A percentile compares a stretch with the other conserved stretches of the same genome.
These are phyloP conservation scores for Myotis davidii DNA, from an alignment of 2,113 vertebrate genomes.

Conservation along the genomic window DNA sequence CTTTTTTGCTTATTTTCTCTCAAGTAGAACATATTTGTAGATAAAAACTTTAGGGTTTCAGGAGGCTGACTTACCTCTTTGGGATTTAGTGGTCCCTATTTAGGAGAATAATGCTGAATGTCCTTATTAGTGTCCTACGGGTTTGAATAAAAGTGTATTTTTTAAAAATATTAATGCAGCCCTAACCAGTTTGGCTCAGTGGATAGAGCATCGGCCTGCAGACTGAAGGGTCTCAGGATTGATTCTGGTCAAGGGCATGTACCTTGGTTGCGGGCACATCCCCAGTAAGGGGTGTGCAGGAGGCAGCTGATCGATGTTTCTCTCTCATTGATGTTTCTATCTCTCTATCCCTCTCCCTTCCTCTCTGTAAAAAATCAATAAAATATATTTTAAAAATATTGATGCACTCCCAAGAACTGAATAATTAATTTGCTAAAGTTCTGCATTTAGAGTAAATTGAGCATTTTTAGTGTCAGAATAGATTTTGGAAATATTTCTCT, in stretches of 20 bases:
- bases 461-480: background rate
- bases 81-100: background rate
- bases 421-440: background rate
- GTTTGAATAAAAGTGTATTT: background rate
- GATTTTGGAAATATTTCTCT: conserved; percentile 40
- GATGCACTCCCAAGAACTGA: background rate
- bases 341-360: too few species aligned
- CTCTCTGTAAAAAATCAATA: too few species aligned
- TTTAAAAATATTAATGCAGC: background rate
- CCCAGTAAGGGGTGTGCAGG: too few species aligned
- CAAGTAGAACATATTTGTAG: background rate
- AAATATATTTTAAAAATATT: background rate
- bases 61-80: background rate
- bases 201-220: too few species aligned
- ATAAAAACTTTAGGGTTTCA: background rate
- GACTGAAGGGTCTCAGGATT: too few species aligned
- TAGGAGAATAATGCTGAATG: background rate
- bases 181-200: too few species aligned
- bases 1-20: conserved; percentile 3
- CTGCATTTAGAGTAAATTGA: background rate
- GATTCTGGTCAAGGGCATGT: too few species aligned
- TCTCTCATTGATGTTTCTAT: too few species aligned
- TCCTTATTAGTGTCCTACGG: background rate
- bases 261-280: too few species aligned
- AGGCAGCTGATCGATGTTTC: too few species aligned